A percentile compares a stretch with the other conserved stretches of the same genome.
phyloP scores from a whole-genome alignment of 2,113 vertebrate genomes.

The Nycticorax nycticorax region DNA sequence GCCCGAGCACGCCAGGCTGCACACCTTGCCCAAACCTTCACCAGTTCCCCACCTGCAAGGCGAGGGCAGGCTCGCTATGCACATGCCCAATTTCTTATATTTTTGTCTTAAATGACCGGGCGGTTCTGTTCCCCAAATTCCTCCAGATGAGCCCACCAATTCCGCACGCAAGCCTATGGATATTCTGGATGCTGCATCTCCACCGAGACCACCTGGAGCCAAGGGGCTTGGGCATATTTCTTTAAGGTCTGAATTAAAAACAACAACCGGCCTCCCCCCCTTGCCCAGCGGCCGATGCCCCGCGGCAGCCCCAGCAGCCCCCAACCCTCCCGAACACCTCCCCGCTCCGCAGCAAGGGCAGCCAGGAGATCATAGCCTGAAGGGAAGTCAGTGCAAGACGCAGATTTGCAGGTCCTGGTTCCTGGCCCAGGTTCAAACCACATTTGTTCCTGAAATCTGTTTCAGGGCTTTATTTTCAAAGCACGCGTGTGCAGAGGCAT shows the following conservation, averaged over 20 bases:
- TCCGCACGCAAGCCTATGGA: accelerated
- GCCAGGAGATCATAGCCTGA: slow-evolving; percentile 11
- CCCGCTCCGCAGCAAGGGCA: background rate
- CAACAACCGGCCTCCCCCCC: accelerated
- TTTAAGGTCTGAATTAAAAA: background rate
- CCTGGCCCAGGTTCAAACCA: slow-evolving; percentile 42
- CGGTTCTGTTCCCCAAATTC: background rate
- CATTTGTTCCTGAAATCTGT: slow-evolving; percentile 44
- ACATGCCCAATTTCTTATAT: accelerated
- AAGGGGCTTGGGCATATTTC: accelerated
- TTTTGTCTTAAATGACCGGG: accelerated
- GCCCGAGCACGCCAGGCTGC: background rate
- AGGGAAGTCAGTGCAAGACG: background rate
- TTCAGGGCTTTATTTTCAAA: slow-evolving; percentile 6
- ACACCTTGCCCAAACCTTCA: background rate
- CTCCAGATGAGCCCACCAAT: background rate
- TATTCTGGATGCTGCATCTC: background rate
- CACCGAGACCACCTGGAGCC: background rate
- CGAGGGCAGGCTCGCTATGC: accelerated
- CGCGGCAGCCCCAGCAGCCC: accelerated
- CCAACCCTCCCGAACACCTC: background rate
- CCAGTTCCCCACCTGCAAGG: accelerated
- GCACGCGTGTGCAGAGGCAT: background rate
- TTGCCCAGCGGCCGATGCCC: accelerated
- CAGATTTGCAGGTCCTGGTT: slow-evolving; percentile 53